Base-by-base conservation (phyloP, 2,797 vertebrate genomes). In the Myiotriccus ornatus region DNA sequence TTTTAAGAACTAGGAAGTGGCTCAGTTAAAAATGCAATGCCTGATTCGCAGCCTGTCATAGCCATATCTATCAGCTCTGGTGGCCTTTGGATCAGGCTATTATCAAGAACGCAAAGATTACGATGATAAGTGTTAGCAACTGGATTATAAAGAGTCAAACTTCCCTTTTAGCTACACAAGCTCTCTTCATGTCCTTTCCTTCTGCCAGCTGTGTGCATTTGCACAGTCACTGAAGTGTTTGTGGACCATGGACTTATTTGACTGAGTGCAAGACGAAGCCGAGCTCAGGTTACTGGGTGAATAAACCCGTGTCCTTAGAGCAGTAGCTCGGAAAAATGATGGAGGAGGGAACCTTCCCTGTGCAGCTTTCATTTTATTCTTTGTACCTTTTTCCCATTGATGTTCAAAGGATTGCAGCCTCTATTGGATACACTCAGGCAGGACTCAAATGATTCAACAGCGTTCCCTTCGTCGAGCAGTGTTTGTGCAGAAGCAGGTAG, bases 341-440 rank as follows among this genome's bases (percentile, higher is more conserved):
- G 89, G 91, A 93, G 94, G 92, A 96, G 87, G 89, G 65, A 93
- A 88, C 67, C 52, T 89, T 94, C 69, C 62, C 59, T 7, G 15
- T 28, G 65, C 62, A 53, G 87, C 52, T 78, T 47, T 90, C 44
- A 0, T 91, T 96, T 91, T 50, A 60, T 76, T 90, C 91, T 92
- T 92, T 95, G 77, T 93, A n/a, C 68, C 53, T 89, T 62, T 77
- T 57, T 43, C 35, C 75, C 89, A 85, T 20, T 96, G 93, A 94
- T 87, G 84, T 92, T 96, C 83, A 93, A 96, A 96, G 88, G 74
- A 87, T 41, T 22, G 50, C 83, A 94, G 5, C 69, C 67, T 67
- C 85, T 90, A 12, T 59, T 24, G 49, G 76, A 64, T 39, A 30
- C 6, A 0, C 55, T 88, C 27, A 7, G 89, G 28, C 69, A 63